These are phyloP conservation scores for Leptinotarsa undecemlineata DNA, from an alignment of 1,140 invertebrate species.

Conservation along the genomic window DNA sequence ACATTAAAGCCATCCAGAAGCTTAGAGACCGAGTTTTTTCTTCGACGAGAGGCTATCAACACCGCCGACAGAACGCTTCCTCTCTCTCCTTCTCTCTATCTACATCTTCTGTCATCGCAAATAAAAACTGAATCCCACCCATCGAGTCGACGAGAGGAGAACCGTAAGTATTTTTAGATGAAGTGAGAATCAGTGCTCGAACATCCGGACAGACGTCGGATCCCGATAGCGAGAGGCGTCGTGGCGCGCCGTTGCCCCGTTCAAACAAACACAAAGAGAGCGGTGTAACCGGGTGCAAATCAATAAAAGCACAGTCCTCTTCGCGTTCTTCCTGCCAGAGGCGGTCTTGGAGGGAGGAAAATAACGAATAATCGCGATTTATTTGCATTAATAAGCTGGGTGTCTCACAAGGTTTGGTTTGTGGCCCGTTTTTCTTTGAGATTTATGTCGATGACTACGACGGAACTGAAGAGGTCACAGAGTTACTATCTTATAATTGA, in stretches of 20 bases:
- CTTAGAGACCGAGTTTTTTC: slow-evolving; percentile 1
- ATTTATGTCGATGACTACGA: too few species aligned
- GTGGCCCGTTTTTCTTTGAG: too few species aligned
- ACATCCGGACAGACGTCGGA: slow-evolving; percentile 10
- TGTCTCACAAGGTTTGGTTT: too few species aligned
- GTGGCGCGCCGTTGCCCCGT: background rate
- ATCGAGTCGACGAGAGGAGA: slow-evolving; percentile 2
- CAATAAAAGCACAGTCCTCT: background rate
- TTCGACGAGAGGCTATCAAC: slow-evolving; percentile 12
- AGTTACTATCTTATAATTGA: too few species aligned
- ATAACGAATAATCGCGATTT: too few species aligned
- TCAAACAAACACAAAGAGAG: slow-evolving; percentile 7
- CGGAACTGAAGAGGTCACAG: too few species aligned
- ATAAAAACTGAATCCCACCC: slow-evolving; percentile 9
- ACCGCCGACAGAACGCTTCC: background rate
- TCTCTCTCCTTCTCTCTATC: background rate
- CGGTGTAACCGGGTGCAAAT: background rate
- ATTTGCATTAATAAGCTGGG: too few species aligned
- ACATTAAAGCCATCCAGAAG: slow-evolving; percentile 2
- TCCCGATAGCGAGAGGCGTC: background rate
- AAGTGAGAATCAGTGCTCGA: slow-evolving; percentile 7
- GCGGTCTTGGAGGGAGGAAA: too few species aligned
- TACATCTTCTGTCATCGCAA: background rate
- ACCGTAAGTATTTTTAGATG: slow-evolving; percentile 17
- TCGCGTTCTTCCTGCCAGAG: too few species aligned